Percentiles rank a stretch among this genome's conserved stretches.
Conservation (phyloP, 2,888 invertebrate genomes). For the Leptinotarsa haldemani region DNA sequence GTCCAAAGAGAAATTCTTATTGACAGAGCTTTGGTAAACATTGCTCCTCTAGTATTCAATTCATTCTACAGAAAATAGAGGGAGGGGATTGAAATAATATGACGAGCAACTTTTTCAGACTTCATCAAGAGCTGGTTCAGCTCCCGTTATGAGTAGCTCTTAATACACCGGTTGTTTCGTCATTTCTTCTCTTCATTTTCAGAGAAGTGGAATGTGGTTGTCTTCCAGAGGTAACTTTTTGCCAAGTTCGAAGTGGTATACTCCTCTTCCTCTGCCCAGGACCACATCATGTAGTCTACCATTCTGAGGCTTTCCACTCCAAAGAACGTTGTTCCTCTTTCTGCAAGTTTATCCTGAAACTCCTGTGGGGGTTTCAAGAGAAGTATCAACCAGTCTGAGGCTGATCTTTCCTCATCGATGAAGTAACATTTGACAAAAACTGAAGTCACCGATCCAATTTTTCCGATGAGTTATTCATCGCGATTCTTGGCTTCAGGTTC, state of each 20-base stretch:
- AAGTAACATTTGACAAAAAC: too few species aligned
- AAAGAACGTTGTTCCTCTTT: constrained; percentile 55
- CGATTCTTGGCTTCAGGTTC: constrained; percentile 37
- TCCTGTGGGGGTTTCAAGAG: constrained; percentile 54
- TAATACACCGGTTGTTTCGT: constrained; percentile 46
- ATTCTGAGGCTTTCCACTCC: constrained; percentile 60
- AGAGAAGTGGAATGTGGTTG: constrained; percentile 51
- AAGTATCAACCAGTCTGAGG: constrained; percentile 39
- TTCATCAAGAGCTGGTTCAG: constrained; percentile 57
- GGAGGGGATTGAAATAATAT: not conserved
- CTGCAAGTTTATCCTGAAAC: constrained; percentile 58
- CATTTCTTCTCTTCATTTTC: constrained; percentile 58
- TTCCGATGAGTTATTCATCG: too few species aligned
- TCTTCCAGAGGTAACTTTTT: constrained; percentile 54
- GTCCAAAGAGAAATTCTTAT: too few species aligned
- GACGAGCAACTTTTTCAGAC: not conserved
- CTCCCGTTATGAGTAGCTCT: constrained; percentile 18
- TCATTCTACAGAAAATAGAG: not conserved
- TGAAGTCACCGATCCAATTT: too few species aligned
- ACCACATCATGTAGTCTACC: constrained; percentile 64
- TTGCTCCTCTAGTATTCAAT: too few species aligned
- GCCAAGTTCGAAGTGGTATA: constrained; percentile 52
- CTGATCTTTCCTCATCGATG: too few species aligned
- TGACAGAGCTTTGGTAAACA: too few species aligned
- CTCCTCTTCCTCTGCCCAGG: constrained; percentile 59